phyloP scores from a whole-genome alignment of 2,113 vertebrate genomes.

The Pavo muticus region DNA sequence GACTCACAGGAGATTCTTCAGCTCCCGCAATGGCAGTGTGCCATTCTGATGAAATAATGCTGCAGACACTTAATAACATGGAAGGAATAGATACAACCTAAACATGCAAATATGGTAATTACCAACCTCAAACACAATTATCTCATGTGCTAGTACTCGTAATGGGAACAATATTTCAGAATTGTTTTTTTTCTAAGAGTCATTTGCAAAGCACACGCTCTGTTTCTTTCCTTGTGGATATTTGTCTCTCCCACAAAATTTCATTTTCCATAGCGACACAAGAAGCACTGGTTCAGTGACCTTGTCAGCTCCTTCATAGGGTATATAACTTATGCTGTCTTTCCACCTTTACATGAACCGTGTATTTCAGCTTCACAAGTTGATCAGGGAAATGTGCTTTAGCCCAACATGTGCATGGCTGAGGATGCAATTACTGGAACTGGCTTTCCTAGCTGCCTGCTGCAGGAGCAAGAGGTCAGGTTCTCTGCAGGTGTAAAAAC shows the following conservation, averaged over 20 bases:
- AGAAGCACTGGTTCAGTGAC: background rate
- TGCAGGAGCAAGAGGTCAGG: background rate
- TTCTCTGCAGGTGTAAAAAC: background rate
- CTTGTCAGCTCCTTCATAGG: constrained; percentile 37
- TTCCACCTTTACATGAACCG: background rate
- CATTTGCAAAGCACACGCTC: background rate
- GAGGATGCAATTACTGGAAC: constrained; percentile 28
- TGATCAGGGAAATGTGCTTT: background rate
- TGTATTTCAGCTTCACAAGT: background rate
- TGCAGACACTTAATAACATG: constrained; percentile 43
- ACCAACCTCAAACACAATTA: constrained; percentile 63
- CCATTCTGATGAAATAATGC: constrained; percentile 53
- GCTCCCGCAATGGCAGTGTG: background rate
- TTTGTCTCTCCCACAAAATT: constrained; percentile 57
- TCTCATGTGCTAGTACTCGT: constrained; percentile 28
- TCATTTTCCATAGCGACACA: constrained; percentile 46
- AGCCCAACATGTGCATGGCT: background rate
- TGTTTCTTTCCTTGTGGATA: constrained; percentile 33
- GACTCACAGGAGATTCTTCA: constrained; percentile 22
- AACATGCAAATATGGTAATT: constrained; percentile 63
- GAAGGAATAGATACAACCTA: constrained; percentile 36
- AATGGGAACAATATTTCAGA: constrained; percentile 55
- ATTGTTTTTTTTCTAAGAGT: background rate
- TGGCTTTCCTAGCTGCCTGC: background rate
- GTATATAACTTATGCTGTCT: constrained; percentile 3